These are phyloP conservation scores for Gymnothorax javanicus DNA, from an alignment of 2,797 vertebrate genomes.

Conservation along the genomic window DNA sequence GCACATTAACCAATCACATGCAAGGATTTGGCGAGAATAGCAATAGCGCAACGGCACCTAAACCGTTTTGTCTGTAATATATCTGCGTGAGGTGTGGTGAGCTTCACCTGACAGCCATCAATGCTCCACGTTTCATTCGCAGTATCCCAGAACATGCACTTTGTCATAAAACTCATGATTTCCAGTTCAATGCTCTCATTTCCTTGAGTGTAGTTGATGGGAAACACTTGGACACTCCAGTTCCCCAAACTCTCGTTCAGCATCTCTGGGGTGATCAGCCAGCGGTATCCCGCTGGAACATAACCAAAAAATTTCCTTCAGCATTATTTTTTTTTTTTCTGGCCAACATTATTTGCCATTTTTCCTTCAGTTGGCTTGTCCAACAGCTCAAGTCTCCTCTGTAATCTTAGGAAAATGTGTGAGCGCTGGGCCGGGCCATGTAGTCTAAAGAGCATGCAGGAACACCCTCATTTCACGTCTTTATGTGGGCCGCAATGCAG, in stretches of 20 bases:
- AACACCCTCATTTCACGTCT: too few relatives aligned
- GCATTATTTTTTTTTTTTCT: background rate
- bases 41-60: background rate
- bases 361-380: background rate
- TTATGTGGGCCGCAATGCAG: too few relatives aligned
- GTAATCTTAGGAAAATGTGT: background rate
- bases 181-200: constrained; percentile 41
- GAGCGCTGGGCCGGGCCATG: background rate
- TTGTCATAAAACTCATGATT: constrained; percentile 53
- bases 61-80: background rate
- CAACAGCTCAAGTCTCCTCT: background rate
- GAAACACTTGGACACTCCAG: constrained; percentile 60
- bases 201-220: constrained; percentile 48
- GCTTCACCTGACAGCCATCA: constrained; percentile 65
- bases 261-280: constrained; percentile 74
- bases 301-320: background rate
- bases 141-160: constrained; percentile 72
- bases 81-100: background rate
- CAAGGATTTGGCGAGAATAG: too few relatives aligned
- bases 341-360: background rate
- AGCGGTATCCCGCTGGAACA: constrained; percentile 63
- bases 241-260: constrained; percentile 44
- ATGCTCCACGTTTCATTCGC: constrained; percentile 53
- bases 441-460: background rate
- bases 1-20: too few relatives aligned